Evolutionary conservation across 2,888 invertebrate species (phyloP), one percentile per base, ranked within the genome.

Genomic region (Agrilus biguttatus): DNA sequence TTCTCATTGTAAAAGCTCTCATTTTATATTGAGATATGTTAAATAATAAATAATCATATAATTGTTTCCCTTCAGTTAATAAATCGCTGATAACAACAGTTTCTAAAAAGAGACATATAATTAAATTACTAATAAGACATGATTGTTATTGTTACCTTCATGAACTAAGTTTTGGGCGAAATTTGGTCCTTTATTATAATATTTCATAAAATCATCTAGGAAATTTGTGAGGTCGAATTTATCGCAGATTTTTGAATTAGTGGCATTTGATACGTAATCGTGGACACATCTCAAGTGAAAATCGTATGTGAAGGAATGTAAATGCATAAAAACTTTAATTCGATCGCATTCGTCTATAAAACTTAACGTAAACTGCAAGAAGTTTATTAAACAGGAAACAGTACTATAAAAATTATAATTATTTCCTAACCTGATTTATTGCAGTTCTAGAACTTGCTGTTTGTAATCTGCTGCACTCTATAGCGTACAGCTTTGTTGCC

Each of bases 221-320:
- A 85, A 84, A 49, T 77, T 75, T 19, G 78, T 77, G 5, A 84
- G 67, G 59, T 85, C 81, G 60, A 83, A 85, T 35, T 77, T 77
- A 45, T 72, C 72, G 44, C 60, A 60, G 19, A 66, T 53, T 52
- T 70, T 70, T 37, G 73, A 63, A 2, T 69, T 65, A 50, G 69
- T 65, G 44, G 68, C 69, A 38, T 74, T 75, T 41, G 75, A 71
- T 41, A 82, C 72, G 54, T 80, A 81, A 10, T 74, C 71, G 55
- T 77, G 77, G 42, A 83, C 72, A 45, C 74, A 75, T 33, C 83
- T 70, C 45, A 84, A 63, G 60, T 84, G 84, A 60, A 80, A 83
- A 63, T 84, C 83, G 53, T 83, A 83, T 0, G 82, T 78, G 58
- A 83, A 84, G 4, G 83, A 83, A 62, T 84, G 83, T 42, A 83